Percentiles rank a stretch among this genome's conserved stretches.
These are phyloP conservation scores for Cyclina sinensis DNA, from an alignment of 1,140 invertebrate species.

Conservation along the genomic window DNA sequence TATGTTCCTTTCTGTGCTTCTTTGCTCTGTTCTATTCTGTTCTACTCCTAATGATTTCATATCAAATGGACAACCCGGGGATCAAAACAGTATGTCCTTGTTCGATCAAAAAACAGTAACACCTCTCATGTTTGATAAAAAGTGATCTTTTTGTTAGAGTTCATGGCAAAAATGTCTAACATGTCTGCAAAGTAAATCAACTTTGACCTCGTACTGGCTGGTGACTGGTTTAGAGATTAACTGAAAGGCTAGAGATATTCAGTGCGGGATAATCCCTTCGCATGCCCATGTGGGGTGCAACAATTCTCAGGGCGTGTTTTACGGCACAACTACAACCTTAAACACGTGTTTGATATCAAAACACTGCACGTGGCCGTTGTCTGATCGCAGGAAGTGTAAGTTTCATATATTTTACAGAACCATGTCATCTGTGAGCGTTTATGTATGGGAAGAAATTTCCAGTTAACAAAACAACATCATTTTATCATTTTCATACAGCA, in stretches of 20 bases:
- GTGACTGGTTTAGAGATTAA: not conserved
- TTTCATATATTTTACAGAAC: not conserved
- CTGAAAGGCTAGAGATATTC: not conserved
- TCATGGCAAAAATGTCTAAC: conserved; percentile 24
- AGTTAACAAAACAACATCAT: not conserved
- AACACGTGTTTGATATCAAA: conserved; percentile 52
- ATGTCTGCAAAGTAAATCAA: not conserved
- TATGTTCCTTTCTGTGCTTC: too few species aligned
- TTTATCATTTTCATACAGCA: too few species aligned
- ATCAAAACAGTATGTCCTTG: conserved; percentile 3
- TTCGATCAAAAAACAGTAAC: conserved; percentile 18
- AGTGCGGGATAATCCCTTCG: conserved; percentile 18
- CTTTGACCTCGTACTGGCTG: conserved; percentile 23
- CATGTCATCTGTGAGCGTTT: conserved; percentile 15
- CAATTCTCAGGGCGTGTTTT: conserved; percentile 23
- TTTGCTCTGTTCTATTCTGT: too few species aligned
- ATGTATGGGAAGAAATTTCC: not conserved
- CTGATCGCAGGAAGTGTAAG: conserved; percentile 10
- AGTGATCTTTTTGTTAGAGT: conserved; percentile 9
- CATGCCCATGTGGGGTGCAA: conserved; percentile 37
- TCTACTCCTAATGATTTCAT: too few species aligned
- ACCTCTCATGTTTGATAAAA: conserved; percentile 14
- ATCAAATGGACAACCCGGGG: too few species aligned
- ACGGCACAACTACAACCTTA: not conserved
- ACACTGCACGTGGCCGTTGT: conserved; percentile 27